Evolutionary conservation across 2,797 vertebrate species (phyloP), one percentile per base, ranked within the genome.

Genomic region (Cynopterus sphinx): DNA sequence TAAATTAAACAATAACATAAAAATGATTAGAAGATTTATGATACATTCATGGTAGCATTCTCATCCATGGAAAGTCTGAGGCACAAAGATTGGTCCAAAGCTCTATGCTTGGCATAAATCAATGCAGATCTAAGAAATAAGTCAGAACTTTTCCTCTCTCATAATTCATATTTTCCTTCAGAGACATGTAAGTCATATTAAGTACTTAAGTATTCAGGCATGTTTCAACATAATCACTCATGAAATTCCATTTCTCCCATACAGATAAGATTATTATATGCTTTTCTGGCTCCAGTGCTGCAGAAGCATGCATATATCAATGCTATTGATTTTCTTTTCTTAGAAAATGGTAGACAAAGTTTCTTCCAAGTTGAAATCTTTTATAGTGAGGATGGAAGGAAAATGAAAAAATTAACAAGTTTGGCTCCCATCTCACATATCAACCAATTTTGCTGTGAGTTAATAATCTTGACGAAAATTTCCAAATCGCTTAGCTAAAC

Each of bases 401-500:
- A 84, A 83, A 82, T 33, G 43, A 21, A 71, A 61, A 71, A n/a
- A 22, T 70, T 33, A 73, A 63, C 43, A 26, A 86, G 22, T 75
- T 68, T 92, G 74, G 16, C 41, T 85, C 21, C 55, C n/a, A 19
- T 51, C 36, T 24, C n/a, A 33, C 5, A 4, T 46, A 61, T 36
- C 49, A 55, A 24, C 46, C 39, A 81, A 11, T 89, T 96, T 96
- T 91, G 10, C 61, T 46, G 15, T 82, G 24, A 89, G 21, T 87
- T 94, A 96, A 90, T 55, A 91, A 46, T 81, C 68, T 83, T 36
- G 15, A 33, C 96, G 79, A 97, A 97, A 96, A 41, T 21, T 70
- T 97, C 57, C 53, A 82, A 87, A 65, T 31, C 4, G 16, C 92
- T 84, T 16, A 75, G 3, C 82, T 84, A 43, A 17, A 0, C 96